These are phyloP conservation scores for Anthopleura xanthogrammica DNA, from an alignment of 92 coral and sea anemone species.

Conservation along the genomic window DNA sequence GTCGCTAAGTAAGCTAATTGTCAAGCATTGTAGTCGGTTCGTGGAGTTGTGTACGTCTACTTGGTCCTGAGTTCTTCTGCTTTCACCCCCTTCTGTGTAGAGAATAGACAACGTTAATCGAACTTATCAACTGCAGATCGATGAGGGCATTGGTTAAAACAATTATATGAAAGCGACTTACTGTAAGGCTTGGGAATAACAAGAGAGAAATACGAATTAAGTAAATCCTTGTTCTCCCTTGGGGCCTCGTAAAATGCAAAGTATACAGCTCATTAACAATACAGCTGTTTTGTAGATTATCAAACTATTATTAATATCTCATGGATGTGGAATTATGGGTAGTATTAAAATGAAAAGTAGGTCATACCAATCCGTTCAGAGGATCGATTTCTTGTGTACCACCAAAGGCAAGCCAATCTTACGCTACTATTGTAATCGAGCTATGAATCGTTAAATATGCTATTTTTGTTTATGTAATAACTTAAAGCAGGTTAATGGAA, in stretches of 20 bases:
- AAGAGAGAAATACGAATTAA: conserved; percentile 9
- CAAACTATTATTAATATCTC: conserved; percentile 8
- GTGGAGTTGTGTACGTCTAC: background rate
- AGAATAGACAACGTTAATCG: conserved; percentile 6
- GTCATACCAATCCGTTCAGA: background rate
- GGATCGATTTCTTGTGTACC: background rate
- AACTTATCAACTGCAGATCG: background rate
- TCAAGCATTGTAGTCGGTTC: background rate
- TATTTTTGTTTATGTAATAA: background rate
- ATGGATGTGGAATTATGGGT: background rate
- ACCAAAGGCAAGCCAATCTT: background rate
- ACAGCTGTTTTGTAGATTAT: conserved; percentile 14
- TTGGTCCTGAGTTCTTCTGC: background rate
- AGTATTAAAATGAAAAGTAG: background rate
- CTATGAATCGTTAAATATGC: background rate
- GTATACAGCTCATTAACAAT: conserved; percentile 9
- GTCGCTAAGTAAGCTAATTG: background rate
- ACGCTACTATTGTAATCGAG: background rate
- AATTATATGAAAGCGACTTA: background rate
- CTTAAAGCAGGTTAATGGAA: background rate
- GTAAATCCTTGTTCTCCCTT: conserved; percentile 11
- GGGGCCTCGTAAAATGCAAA: conserved; percentile 20
- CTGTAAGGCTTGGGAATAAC: conserved; percentile 2
- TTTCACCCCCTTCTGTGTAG: conserved; percentile 8
- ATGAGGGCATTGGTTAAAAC: background rate